These are phyloP conservation scores for Notechis scutatus DNA, from an alignment of 2,113 vertebrate genomes.

Conservation along the genomic window DNA sequence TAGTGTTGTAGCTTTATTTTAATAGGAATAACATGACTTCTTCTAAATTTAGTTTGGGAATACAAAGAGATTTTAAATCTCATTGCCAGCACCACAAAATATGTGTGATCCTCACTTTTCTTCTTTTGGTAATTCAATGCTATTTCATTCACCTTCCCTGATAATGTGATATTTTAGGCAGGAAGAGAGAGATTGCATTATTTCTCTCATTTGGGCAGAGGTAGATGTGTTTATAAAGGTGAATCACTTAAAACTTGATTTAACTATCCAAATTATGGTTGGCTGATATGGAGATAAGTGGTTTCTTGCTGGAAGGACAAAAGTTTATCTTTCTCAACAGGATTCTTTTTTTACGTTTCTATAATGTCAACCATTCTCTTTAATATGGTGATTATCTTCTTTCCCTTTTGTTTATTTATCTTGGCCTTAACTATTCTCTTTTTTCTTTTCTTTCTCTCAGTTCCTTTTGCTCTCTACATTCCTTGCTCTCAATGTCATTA, in stretches of 20 bases:
- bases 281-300: background rate
- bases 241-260: background rate
- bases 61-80: background rate
- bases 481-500: background rate
- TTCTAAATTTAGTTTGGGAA: background rate
- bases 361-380: background rate
- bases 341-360: background rate
- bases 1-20: background rate
- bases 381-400: background rate
- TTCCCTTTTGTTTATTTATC: background rate
- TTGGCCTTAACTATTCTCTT: background rate
- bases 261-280: background rate
- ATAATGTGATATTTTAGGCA: background rate
- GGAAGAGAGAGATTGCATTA: background rate
- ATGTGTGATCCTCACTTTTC: background rate
- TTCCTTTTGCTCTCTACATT: background rate
- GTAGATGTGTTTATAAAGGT: background rate
- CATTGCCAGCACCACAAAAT: background rate
- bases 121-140: background rate
- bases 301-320: background rate
- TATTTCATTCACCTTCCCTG: background rate
- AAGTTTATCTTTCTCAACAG: background rate
- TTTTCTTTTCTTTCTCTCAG: background rate
- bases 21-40: background rate
- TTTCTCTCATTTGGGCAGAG: background rate